Conservation (phyloP, 2,113 vertebrate genomes). For the Cardinalis cardinalis region DNA sequence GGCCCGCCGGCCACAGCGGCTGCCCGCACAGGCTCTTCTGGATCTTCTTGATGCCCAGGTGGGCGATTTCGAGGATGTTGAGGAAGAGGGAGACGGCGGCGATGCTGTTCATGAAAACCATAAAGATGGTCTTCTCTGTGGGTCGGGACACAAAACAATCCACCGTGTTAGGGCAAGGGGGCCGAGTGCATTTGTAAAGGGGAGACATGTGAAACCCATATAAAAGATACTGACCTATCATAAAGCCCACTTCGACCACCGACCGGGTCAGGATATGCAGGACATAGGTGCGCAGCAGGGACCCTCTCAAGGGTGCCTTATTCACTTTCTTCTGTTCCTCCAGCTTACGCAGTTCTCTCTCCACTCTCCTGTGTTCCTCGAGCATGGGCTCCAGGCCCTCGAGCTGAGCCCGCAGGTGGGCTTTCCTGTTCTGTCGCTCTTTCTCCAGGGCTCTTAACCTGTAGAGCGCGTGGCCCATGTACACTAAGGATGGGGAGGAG, state of each 20-base stretch:
- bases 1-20: slow-evolving; percentile 24
- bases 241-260: slow-evolving; percentile 88
- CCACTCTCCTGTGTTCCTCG: slow-evolving; percentile 83
- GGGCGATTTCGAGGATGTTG: slow-evolving; percentile 89
- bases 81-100: slow-evolving; percentile 88
- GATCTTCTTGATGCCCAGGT: slow-evolving; percentile 87
- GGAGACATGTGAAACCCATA: slow-evolving; percentile 88
- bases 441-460: slow-evolving; percentile 87
- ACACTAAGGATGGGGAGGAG: slow-evolving; percentile 90
- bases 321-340: slow-evolving; percentile 92
- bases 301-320: slow-evolving; percentile 89
- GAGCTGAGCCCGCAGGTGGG: slow-evolving; percentile 81
- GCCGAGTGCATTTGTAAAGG: slow-evolving; percentile 86
- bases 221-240: slow-evolving; percentile 88
- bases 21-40: slow-evolving; percentile 76
- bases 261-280: slow-evolving; percentile 94
- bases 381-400: slow-evolving; percentile 75
- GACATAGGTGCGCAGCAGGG: slow-evolving; percentile 87
- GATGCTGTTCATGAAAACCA: slow-evolving; percentile 94
- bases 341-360: slow-evolving; percentile 84
- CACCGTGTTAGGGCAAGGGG: slow-evolving; percentile 89
- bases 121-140: slow-evolving; percentile 95
- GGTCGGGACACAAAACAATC: slow-evolving; percentile 95
- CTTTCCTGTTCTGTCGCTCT: slow-evolving; percentile 84
- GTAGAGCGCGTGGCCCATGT: slow-evolving; percentile 93